Evolutionary conservation across 1,140 invertebrate genomes (phyloP).

Genomic region (Ostrea denselamellosa): DNA sequence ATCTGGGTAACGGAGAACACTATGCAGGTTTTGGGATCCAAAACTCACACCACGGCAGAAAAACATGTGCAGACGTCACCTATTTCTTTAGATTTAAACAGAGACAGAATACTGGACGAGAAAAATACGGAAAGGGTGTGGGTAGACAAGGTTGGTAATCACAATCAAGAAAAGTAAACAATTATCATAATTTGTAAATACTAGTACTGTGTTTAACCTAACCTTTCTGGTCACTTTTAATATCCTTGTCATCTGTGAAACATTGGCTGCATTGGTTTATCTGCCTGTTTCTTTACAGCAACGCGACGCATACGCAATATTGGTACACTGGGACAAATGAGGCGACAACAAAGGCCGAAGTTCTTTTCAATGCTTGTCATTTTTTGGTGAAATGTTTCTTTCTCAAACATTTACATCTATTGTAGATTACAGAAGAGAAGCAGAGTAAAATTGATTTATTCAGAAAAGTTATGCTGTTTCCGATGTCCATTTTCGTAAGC

Average conservation of each 20-base stretch:
- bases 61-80: constrained; percentile 45
- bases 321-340: too few species aligned
- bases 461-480: constrained; percentile 12
- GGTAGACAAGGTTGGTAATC: constrained; percentile 35
- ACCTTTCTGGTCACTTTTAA: too few species aligned
- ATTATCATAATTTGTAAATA: too few species aligned
- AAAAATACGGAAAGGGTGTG: constrained; percentile 29
- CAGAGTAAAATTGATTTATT: background rate
- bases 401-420: background rate
- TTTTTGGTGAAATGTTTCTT: too few species aligned
- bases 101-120: background rate
- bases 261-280: too few species aligned
- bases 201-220: too few species aligned
- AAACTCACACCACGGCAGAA: constrained; percentile 2
- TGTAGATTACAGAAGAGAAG: background rate
- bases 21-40: constrained; percentile 4
- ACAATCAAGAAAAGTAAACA: background rate
- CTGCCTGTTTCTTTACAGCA: too few species aligned
- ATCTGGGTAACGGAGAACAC: background rate
- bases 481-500: constrained; percentile 10
- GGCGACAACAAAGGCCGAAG: too few species aligned
- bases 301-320: too few species aligned
- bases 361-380: too few species aligned
- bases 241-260: too few species aligned
- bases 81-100: background rate